Conservation (phyloP, 2,797 vertebrate genomes). For the Falco cherrug region DNA sequence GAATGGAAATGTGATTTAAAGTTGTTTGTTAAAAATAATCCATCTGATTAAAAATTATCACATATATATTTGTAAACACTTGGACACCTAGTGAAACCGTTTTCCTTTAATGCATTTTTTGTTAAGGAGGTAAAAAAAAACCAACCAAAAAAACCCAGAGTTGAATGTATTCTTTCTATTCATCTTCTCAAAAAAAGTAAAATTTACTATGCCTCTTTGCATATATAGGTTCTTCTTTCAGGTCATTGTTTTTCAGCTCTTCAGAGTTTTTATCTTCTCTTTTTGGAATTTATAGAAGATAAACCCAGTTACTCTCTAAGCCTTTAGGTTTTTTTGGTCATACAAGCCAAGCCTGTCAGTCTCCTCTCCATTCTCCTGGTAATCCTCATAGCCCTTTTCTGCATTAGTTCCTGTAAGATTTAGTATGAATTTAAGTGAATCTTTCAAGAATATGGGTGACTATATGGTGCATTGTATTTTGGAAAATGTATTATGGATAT, state of each 20-base stretch:
- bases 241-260: not conserved
- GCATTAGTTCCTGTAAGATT: not conserved
- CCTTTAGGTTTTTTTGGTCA: not conserved
- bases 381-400: not conserved
- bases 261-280: not conserved
- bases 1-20: not conserved
- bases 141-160: no score
- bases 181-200: not conserved
- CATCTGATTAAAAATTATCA: not conserved
- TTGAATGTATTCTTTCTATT: not conserved
- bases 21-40: not conserved
- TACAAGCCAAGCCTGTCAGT: not conserved
- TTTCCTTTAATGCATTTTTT: not conserved
- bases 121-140: not conserved
- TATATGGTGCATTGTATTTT: not conserved
- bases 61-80: not conserved
- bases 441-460: not conserved
- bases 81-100: not conserved
- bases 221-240: not conserved
- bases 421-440: not conserved
- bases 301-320: not conserved
- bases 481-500: not conserved
- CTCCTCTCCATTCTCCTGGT: not conserved
- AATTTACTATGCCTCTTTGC: not conserved
- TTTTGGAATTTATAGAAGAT: not conserved